Base-by-base conservation (phyloP, 1,140 invertebrate genomes). In the Orchestia grillus region DNA sequence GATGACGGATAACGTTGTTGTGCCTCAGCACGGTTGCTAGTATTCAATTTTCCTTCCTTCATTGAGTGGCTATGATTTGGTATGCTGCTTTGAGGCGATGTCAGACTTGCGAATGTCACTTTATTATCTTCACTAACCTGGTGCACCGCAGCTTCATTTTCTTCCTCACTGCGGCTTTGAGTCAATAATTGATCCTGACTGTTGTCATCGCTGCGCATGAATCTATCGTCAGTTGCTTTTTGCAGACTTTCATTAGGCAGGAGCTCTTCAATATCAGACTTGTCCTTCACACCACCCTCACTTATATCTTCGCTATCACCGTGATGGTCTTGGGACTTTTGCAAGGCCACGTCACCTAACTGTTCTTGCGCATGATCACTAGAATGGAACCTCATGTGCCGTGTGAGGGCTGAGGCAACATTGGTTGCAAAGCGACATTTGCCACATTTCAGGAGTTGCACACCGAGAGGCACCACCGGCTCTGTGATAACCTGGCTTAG, bases 381-480 rank as follows among this genome's bases (percentile, higher is more conserved):
- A 77, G 15, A 36, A 90, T 90, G 88, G 41, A 90, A 90, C 36
- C 88, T 42, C 88, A 90, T 90, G 44, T 94, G 92, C 16, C 92
- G 92, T 19, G 43, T 16, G 19, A 94, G 44, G 16, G 44, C 44
- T 11, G 41, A n/a, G 0, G 16, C 19, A 42, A 47, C 40, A 44
- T 44, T 45, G 36, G 92, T 94, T 44, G 43, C 92, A 44, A 45
- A 94, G 19, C 92, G 92, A 94, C 92, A 94, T 23, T 45, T 45
- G 44, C 8, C 0, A 36, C 92, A 94, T 44, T 94, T 94, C 1
- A 47, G 44, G 0, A 94, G 36, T 19, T n/a, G 8, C 28, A 8
- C 44, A 40, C 11, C 92, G 19, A 16, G 41, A 94, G 92, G 92
- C 40, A 94, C 43, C 36, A n/a, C 44, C 3, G 41, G 36, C 44